A percentile compares a stretch with the other conserved stretches of the same genome.
phyloP scores from a whole-genome alignment of 2,797 vertebrate species.

The Dromococcyx pavoninus region DNA sequence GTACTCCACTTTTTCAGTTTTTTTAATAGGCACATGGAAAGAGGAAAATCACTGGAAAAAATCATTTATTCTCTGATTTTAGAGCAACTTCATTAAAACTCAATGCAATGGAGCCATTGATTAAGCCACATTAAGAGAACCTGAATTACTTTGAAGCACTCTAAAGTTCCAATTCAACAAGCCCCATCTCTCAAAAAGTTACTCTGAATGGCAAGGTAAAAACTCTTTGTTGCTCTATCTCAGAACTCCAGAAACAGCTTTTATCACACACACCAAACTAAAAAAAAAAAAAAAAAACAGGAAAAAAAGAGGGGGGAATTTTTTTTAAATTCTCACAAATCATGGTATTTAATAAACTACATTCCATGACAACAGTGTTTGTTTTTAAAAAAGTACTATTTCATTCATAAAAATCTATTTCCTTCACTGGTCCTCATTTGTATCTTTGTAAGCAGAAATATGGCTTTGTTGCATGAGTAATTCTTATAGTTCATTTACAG shows the following conservation, averaged over 20 bases:
- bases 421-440: background rate
- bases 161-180: background rate
- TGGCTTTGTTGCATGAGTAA: background rate
- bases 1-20: background rate
- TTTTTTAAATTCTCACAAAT: background rate
- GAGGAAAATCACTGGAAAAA: background rate
- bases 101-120: background rate
- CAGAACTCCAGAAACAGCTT: background rate
- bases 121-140: background rate
- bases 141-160: background rate
- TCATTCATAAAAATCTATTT: background rate
- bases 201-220: background rate
- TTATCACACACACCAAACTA: background rate
- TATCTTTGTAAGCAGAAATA: background rate
- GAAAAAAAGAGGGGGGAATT: rapidly evolving
- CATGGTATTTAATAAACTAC: background rate
- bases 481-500: background rate
- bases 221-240: background rate
- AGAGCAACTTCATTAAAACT: background rate
- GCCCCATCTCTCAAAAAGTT: background rate
- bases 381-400: background rate
- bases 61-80: background rate
- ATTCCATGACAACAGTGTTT: background rate
- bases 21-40: background rate
- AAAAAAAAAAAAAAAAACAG: too few relatives aligned